Evolutionary conservation across 2,888 invertebrate species (phyloP).

Genomic region (Caenorhabditis zanzibari): DNA sequence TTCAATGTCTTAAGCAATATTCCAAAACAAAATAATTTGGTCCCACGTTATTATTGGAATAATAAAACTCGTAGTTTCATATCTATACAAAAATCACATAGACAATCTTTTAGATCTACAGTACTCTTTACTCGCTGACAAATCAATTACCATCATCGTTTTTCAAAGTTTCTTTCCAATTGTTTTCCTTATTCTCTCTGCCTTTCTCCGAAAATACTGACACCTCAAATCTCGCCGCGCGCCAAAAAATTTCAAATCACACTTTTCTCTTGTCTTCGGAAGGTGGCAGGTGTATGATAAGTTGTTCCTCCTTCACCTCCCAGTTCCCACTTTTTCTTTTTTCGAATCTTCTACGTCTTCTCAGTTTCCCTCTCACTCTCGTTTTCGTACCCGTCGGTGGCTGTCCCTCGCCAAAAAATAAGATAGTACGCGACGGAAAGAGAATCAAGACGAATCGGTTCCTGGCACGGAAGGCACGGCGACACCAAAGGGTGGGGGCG

Average conservation of each 20-base stretch:
- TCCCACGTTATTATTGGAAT: no score
- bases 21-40: no score
- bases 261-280: conserved; percentile 5
- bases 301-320: conserved; percentile 40
- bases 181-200: not conserved
- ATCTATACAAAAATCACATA: not conserved
- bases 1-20: no score
- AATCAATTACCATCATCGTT: conserved; percentile 7
- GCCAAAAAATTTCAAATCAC: conserved; percentile 39
- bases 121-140: conserved; percentile 2
- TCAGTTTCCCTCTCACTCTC: conserved; percentile 17
- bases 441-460: conserved; percentile 43
- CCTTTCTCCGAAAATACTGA: not conserved
- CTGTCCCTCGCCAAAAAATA: conserved; percentile 25
- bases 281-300: conserved; percentile 57
- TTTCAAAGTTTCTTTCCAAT: not conserved
- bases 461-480: conserved; percentile 60
- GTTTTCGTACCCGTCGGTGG: conserved; percentile 59
- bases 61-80: no score
- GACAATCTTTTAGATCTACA: not conserved
- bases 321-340: conserved; percentile 3
- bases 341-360: conserved; percentile 24
- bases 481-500: conserved; percentile 41
- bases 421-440: conserved; percentile 16
- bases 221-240: conserved; percentile 21